Evolutionary conservation across 2,797 vertebrate species (phyloP), one percentile per base, ranked within the genome.

Genomic region (Macropodus opercularis): DNA sequence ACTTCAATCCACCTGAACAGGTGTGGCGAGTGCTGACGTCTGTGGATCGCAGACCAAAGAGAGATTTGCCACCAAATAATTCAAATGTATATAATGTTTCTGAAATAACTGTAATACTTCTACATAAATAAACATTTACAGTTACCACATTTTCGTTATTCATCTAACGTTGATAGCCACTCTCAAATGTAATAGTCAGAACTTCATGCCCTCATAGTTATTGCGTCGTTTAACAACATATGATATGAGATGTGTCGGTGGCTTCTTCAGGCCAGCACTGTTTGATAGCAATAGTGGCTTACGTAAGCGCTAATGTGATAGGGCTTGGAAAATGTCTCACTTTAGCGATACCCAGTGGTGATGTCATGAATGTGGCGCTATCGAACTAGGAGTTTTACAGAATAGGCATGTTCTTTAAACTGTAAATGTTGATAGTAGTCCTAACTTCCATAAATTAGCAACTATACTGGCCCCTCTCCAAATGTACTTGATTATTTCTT

Each of bases 291-390:
- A 63, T 10, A 18, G 19, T 26, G 26, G 58, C 10, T 63, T 53
- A 24, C 51, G n/a, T 53, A 26, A n/a, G 43, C 15, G 17, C 13
- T 36, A n/a, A 8, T 2, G 10, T 55, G 24, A 54, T 24, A 14
- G 3, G 3, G 36, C 13, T 49, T 66, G 10, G 10, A 64, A 23
- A 15, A 41, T 18, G 6, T 24, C 13, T 34, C 3, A 22, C 34
- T 55, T 29, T 76, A 36, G 71, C 65, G 53, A 18, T 69, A 74
- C 40, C 62, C 13, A 49, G 57, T 61, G 68, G 60, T 23, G 9
- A 1, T 11, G 22, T 19, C 1, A 26, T 19, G 17, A 48, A 63
- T 21, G 2, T n/a, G n/a, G n/a, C n/a, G n/a, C n/a, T n/a, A 35
- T 8, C 8, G 17, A 9, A 5, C 41, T 6, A 27, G 13, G 13